Base-by-base conservation (phyloP, 2,797 vertebrate species). In the Phaenicophaeus curvirostris region DNA sequence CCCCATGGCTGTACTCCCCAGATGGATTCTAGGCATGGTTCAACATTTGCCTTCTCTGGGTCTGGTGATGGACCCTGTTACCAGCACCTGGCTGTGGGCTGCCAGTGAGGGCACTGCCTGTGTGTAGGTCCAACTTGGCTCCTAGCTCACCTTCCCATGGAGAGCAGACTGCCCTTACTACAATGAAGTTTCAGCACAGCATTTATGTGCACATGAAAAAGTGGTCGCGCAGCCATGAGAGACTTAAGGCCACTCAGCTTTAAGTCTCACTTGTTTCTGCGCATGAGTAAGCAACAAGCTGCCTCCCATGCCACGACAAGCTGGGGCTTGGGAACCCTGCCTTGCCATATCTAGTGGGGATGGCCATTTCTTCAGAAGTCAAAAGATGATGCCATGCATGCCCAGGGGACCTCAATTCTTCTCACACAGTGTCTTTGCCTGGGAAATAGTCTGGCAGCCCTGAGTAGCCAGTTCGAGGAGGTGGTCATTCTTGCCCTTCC, bases 141-240 rank as follows among this genome's bases (percentile, higher is more conserved):
- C 13, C 41, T 42, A 72, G 15, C 6, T 76, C 30, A 31, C 8
- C 15, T 46, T 82, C 18, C 14, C 30, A 13, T n/a, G 71, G 27
- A 3, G 7, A 57, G 35, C 14, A 77, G 27, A 63, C 9, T 58
- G 23, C 16, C 5, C 30, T 69, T 79, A 13, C 16, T 65, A 44
- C 0, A 2, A 8, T 6, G 7, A 16, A 46, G 24, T 53, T 53
- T 53, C 37, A 15, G 19, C 37, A 65, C 31, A 58, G 16, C 15
- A 28, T 18, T 58, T 21, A 53, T 0, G 0, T 0, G 0, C 30
- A 72, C 65, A 78, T 27, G 12, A 57, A 83, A 33, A 65, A 58
- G n/a, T 31, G 13, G 46, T 66, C 30, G 33, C 37, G 33, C n/a
- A 37, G 59, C 23, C 53, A 31, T 28, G 21, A 30, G 19, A 57